phyloP scores from a whole-genome alignment of 2,797 vertebrate genomes.

The Enteromius mattozi region DNA sequence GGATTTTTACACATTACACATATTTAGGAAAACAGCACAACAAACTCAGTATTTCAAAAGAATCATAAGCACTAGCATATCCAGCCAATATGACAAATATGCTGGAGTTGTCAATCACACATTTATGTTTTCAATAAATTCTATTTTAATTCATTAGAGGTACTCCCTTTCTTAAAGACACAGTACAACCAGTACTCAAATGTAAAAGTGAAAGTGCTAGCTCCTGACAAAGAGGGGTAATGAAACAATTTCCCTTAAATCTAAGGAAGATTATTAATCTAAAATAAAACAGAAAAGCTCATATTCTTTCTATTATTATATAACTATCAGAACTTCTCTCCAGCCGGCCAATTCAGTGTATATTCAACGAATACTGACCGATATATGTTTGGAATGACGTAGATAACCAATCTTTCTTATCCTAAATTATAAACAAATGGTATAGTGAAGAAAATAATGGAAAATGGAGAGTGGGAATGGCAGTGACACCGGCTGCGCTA shows the following conservation, averaged over 20 bases:
- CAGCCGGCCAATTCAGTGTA: too few relatives aligned
- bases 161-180: background rate
- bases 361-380: background rate
- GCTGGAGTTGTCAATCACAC: background rate
- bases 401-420: too few relatives aligned
- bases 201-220: background rate
- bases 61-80: background rate
- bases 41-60: background rate
- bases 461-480: background rate
- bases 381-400: too few relatives aligned
- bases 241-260: background rate
- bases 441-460: background rate
- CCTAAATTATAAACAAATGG: background rate
- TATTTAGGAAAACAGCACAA: background rate
- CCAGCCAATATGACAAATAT: background rate
- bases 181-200: background rate
- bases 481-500: conserved; percentile 41
- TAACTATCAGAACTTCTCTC: background rate
- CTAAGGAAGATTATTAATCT: background rate
- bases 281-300: background rate
- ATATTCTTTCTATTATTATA: background rate
- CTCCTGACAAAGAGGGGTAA: background rate
- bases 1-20: conserved; percentile 33
- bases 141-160: background rate
- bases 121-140: background rate